Evolutionary conservation across 2,888 invertebrate genomes (phyloP), one percentile per base, ranked within the genome.

Genomic region (Athripsodes cinereus): DNA sequence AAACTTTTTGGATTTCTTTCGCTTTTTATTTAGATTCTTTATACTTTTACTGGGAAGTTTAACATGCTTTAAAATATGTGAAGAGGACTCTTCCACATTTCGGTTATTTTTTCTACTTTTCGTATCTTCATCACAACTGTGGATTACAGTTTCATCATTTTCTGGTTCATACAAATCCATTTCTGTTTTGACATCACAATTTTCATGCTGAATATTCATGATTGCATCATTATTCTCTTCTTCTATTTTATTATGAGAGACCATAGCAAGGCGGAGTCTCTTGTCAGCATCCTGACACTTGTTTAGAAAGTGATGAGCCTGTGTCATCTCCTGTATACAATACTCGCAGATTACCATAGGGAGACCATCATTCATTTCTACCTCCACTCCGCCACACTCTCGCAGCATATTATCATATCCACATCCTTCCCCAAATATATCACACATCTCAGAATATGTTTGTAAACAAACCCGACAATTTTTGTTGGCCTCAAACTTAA

Each of bases 231-330:
- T 10, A 26, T 26, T 26, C 5, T 10, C 10, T 10, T 26, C 26
- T 26, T 26, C 26, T 26, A 6, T 26, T 40, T 40, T 40, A 40
- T 10, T 10, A 26, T 10, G 26, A 6, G 26, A 6, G 26, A 26
- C 10, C 3, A 26, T 3, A 8, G 40, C 40, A 3, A 16, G 13
- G 19, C 53, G 49, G 13, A 56, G 22, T 31, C 46, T 44, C 22
- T 53, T 31, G 16, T 62, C 59, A 18, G 59, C 49, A 20, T 57
- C 48, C 26, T 46, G 35, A 35, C 59, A 59, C 47, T 57, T 59
- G n/a, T 22, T 47, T 5, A 61, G 22, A 57, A 61, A 59, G 6
- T 44, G 35, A 34, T 59, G 53, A 2, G 56, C 56, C 13, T 50
- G 22, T 18, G 51, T 26, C 26, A 62, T 48, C 22, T 59, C 55